A percentile compares a stretch with the other conserved stretches of the same genome.
These are phyloP conservation scores for Octomys mimax DNA, from an alignment of 2,797 vertebrate species.

Conservation along the genomic window DNA sequence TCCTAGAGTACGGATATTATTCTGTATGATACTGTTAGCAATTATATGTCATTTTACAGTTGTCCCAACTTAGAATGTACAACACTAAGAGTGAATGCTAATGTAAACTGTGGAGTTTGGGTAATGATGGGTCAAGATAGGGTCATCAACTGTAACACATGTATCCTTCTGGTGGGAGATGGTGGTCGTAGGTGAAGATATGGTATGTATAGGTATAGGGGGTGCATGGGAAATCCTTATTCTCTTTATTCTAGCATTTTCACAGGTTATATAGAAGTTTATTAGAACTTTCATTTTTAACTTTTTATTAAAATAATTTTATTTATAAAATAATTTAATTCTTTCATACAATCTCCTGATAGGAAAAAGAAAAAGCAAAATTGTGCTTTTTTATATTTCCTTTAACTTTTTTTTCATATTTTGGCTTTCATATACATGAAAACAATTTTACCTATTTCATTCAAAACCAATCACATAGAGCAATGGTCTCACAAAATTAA, in stretches of 20 bases:
- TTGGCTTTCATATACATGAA: not conserved
- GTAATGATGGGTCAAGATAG: not conserved
- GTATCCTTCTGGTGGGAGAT: not conserved
- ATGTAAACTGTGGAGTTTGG: not conserved
- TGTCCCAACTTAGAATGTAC: not conserved
- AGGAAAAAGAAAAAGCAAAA: constrained; percentile 3
- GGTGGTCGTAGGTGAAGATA: not conserved
- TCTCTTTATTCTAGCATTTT: constrained; percentile 39
- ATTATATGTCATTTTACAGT: not conserved
- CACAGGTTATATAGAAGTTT: not conserved
- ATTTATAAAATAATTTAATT: constrained; percentile 36
- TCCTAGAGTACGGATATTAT: not conserved
- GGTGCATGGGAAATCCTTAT: not conserved
- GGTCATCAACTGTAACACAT: not conserved
- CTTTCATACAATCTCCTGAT: not conserved
- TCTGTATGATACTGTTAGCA: not conserved
- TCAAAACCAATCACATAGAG: constrained; percentile 54
- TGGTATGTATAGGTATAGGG: not conserved
- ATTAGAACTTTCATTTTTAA: not conserved
- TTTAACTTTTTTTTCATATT: constrained; percentile 22
- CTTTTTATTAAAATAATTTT: constrained; percentile 32
- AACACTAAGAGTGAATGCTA: not conserved
- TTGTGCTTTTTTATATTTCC: constrained; percentile 33
- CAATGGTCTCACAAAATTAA: constrained; percentile 7
- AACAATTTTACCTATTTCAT: constrained; percentile 50